Conservation (phyloP, 2,888 invertebrate species). For the Hydraecia micacea region DNA sequence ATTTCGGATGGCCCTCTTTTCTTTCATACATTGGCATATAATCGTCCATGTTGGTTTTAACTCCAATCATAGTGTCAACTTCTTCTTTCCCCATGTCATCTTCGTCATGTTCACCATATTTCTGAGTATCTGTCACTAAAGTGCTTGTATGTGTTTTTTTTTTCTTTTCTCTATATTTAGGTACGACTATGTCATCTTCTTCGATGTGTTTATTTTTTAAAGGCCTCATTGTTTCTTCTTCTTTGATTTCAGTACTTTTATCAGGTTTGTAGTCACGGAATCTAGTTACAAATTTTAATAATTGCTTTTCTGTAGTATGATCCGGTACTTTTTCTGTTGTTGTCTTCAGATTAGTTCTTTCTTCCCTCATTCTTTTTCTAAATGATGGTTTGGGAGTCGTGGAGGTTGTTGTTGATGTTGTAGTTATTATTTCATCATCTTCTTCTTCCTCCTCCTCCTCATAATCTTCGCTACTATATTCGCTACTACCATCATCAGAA, state of each 20-base stretch:
- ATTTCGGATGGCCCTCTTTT: constrained; percentile 65
- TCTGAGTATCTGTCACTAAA: constrained; percentile 85
- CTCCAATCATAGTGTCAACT: constrained; percentile 84
- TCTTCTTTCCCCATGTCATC: constrained; percentile 81
- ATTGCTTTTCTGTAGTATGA: constrained; percentile 69
- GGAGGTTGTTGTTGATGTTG: constrained; percentile 73
- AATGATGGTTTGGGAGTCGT: constrained; percentile 75
- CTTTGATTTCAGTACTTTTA: constrained; percentile 55
- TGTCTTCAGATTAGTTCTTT: constrained; percentile 41
- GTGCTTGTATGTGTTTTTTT: constrained; percentile 84
- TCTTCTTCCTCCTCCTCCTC: constrained; percentile 73
- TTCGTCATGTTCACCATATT: constrained; percentile 81
- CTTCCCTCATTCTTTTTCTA: constrained; percentile 68
- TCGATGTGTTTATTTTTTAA: constrained; percentile 32
- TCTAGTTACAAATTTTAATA: constrained; percentile 79
- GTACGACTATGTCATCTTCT: constrained; percentile 59
- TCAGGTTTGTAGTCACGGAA: constrained; percentile 75
- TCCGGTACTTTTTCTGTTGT: constrained; percentile 70
- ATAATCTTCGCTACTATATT: constrained; percentile 73
- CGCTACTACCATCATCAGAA: constrained; percentile 68
- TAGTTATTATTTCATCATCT: constrained; percentile 59
- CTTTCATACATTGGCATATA: constrained; percentile 84
- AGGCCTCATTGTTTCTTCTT: constrained; percentile 44
- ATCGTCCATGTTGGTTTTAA: constrained; percentile 82
- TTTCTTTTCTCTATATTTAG: constrained; percentile 85